These are phyloP conservation scores for Neodiprion virginianus DNA, from an alignment of 1,140 invertebrate species.

Conservation along the genomic window DNA sequence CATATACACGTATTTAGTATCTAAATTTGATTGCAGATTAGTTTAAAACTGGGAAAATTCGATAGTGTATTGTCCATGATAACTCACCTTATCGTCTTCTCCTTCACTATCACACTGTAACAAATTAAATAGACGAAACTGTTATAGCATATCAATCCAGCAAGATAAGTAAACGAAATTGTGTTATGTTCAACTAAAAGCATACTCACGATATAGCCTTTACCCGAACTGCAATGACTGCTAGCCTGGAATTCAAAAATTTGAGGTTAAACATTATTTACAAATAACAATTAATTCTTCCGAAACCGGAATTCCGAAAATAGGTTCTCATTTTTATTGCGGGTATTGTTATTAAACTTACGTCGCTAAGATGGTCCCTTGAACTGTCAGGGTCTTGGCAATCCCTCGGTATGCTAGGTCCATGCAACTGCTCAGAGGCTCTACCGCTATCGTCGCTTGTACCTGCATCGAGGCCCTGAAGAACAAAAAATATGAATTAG, in stretches of 20 bases:
- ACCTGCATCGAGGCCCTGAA: slow-evolving; percentile 75
- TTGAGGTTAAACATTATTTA: not conserved
- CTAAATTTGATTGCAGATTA: too few species aligned
- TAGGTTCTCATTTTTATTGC: slow-evolving; percentile 11
- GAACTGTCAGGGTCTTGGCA: slow-evolving; percentile 76
- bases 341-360: slow-evolving; percentile 60
- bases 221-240: slow-evolving; percentile 85
- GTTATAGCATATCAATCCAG: slow-evolving; percentile 21
- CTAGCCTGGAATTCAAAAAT: slow-evolving; percentile 72
- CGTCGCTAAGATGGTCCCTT: slow-evolving; percentile 80
- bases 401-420: slow-evolving; percentile 73
- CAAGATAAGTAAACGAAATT: slow-evolving; percentile 18
- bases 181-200: slow-evolving; percentile 23
- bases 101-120: slow-evolving; percentile 90
- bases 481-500: slow-evolving; percentile 33
- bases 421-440: slow-evolving; percentile 77
- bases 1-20: too few species aligned
- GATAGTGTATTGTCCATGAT: not conserved
- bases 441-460: slow-evolving; percentile 80
- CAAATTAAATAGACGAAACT: slow-evolving; percentile 53
- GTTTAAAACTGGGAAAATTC: too few species aligned
- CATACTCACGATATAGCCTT: slow-evolving; percentile 88
- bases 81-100: slow-evolving; percentile 83
- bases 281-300: slow-evolving; percentile 11
- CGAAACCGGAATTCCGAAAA: slow-evolving; percentile 13